Evolutionary conservation across 2,113 vertebrate genomes (phyloP).

Genomic region (Coryphaenoides rupestris): DNA sequence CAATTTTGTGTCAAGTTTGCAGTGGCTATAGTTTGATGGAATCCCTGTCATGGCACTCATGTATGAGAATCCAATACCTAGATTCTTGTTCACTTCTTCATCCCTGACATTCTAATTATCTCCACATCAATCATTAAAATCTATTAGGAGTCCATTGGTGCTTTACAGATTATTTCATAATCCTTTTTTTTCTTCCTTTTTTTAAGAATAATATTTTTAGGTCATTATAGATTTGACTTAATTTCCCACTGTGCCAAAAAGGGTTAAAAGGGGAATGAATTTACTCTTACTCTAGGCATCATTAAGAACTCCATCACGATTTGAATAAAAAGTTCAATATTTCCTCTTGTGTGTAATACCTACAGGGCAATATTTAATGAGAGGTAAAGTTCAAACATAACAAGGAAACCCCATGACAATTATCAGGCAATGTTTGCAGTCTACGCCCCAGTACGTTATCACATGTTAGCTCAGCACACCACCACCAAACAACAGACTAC

Average conservation of each 20-base stretch:
- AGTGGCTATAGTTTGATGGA: constrained; percentile 44
- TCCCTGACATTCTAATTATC: constrained; percentile 66
- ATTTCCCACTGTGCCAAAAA: not conserved
- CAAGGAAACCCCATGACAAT: constrained; percentile 36
- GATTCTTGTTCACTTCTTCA: constrained; percentile 47
- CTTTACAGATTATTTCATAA: constrained; percentile 50
- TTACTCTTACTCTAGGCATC: not conserved
- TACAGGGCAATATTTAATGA: not conserved
- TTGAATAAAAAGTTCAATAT: not conserved
- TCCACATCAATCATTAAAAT: constrained; percentile 63
- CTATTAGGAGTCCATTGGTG: constrained; percentile 60
- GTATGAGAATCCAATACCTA: constrained; percentile 47
- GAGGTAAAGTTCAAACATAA: not conserved
- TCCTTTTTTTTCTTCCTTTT: constrained; percentile 24
- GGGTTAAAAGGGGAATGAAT: not conserved
- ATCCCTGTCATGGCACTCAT: constrained; percentile 43
- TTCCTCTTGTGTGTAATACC: not conserved
- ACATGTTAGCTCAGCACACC: too few relatives aligned
- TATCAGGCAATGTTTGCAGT: too few relatives aligned
- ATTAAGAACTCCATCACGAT: not conserved
- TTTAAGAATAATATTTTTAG: constrained; percentile 34
- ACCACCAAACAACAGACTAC: too few relatives aligned
- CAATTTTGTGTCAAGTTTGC: constrained; percentile 48
- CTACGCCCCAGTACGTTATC: too few relatives aligned
- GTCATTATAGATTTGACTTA: not conserved